Conservation (phyloP, 2,797 vertebrate species). For the Coccyzus lansbergi region DNA sequence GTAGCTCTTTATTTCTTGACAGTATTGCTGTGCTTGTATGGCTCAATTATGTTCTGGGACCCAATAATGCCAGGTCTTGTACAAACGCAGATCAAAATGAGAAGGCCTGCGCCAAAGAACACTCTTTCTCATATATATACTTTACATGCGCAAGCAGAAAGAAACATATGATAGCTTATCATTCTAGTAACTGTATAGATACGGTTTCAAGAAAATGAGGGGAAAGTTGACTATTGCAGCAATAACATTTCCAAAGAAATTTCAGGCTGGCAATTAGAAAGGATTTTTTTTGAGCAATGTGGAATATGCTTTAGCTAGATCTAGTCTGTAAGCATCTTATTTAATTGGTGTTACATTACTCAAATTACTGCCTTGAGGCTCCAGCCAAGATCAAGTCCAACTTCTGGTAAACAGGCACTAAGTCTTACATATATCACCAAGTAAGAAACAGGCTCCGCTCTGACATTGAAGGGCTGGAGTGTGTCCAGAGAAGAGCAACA, state of each 20-base stretch:
- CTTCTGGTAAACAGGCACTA: background rate
- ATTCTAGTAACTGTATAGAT: background rate
- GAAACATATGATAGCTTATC: background rate
- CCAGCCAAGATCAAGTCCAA: background rate
- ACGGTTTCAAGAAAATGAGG: conserved; percentile 9
- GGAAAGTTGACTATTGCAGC: background rate
- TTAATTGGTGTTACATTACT: background rate
- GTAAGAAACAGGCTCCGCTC: background rate
- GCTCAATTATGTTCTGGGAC: background rate
- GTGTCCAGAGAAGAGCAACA: rapidly evolving
- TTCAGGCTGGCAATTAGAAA: background rate
- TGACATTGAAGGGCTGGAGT: background rate
- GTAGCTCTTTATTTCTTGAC: background rate
- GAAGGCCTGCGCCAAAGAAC: background rate
- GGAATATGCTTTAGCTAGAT: background rate
- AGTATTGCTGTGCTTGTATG: background rate
- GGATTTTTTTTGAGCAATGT: background rate
- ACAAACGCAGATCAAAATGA: background rate
- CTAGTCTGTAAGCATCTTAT: background rate
- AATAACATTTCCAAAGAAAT: conserved; percentile 11
- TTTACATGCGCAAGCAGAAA: background rate
- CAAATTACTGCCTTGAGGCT: conserved; percentile 2
- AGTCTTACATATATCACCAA: background rate
- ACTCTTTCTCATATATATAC: background rate
- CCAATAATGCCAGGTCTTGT: background rate